A percentile compares a stretch with the other conserved stretches of the same genome.
Evolutionary conservation across 2,888 invertebrate genomes (phyloP).

Genomic region (Epicampocera succincta): DNA sequence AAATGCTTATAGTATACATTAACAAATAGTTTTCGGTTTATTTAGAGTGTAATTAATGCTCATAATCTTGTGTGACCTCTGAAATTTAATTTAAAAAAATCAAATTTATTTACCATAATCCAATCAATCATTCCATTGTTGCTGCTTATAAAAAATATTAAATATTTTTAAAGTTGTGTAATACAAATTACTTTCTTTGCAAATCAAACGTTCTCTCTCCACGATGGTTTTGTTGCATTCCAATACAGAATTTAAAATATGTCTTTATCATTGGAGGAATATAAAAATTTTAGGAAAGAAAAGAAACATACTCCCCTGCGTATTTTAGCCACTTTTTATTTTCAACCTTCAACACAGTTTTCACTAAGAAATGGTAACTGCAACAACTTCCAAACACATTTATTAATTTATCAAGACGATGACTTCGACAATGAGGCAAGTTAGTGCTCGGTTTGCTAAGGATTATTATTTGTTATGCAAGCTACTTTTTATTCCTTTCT

Average conservation of each 20-base stretch:
- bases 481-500: neutral
- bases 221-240: neutral
- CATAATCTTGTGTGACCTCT: conserved; percentile 20
- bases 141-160: neutral
- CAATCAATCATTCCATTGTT: neutral
- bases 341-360: conserved; percentile 60
- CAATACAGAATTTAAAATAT: conserved; percentile 13
- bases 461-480: conserved; percentile 1
- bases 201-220: neutral
- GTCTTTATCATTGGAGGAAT: conserved; percentile 17
- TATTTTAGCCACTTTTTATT: conserved; percentile 64
- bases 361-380: conserved; percentile 13
- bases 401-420: conserved; percentile 54
- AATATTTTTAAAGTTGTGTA: conserved; percentile 51
- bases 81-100: neutral
- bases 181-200: conserved; percentile 9
- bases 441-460: conserved; percentile 34
- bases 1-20: conserved; percentile 10
- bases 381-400: conserved; percentile 39
- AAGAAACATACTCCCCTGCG: conserved; percentile 45
- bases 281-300: conserved; percentile 24
- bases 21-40: conserved; percentile 1
- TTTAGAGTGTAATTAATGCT: conserved; percentile 24
- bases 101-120: neutral
- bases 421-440: conserved; percentile 59